These are phyloP conservation scores for Rhea americana DNA, from an alignment of 2,113 vertebrate genomes.

Conservation along the genomic window DNA sequence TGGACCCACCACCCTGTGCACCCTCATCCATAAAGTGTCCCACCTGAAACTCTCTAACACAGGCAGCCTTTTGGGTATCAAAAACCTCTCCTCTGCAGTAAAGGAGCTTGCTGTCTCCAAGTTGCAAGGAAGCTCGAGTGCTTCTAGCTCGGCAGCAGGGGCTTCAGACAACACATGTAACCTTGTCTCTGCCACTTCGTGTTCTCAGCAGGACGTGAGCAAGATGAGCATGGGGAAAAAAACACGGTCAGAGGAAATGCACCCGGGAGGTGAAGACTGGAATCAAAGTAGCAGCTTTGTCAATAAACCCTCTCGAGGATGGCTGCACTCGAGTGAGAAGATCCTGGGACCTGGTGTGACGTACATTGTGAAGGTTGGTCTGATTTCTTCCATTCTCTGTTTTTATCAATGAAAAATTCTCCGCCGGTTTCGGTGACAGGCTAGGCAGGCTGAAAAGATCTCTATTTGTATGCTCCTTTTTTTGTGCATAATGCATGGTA, in stretches of 20 bases:
- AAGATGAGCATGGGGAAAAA: conserved; percentile 86
- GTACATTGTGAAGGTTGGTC: conserved; percentile 96
- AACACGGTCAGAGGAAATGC: conserved; percentile 81
- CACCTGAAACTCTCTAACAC: conserved; percentile 95
- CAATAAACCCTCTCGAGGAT: conserved; percentile 87
- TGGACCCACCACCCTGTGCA: conserved; percentile 93
- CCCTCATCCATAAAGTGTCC: conserved; percentile 98
- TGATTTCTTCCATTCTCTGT: conserved; percentile 61
- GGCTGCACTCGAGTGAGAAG: conserved; percentile 93
- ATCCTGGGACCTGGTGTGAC: conserved; percentile 96
- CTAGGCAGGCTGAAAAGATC: conserved; percentile 26
- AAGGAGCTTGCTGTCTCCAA: conserved; percentile 95
- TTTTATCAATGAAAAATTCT: conserved; percentile 72
- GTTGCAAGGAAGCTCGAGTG: conserved; percentile 88
- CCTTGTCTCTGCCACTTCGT: conserved; percentile 80
- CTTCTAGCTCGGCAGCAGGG: conserved; percentile 79
- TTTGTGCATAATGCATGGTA: conserved; percentile 26
- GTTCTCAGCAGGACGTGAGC: conserved; percentile 84
- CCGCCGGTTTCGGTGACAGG: conserved; percentile 32
- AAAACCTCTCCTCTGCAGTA: conserved; percentile 92
- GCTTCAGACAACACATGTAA: conserved; percentile 85
- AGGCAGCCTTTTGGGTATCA: conserved; percentile 90
- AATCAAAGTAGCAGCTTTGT: conserved; percentile 79
- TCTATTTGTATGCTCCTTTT: conserved; percentile 29
- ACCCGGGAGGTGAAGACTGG: conserved; percentile 83